Evolutionary conservation across 1,140 invertebrate genomes (phyloP), one percentile per base, ranked within the genome.

Genomic region (Drosophila auraria): DNA sequence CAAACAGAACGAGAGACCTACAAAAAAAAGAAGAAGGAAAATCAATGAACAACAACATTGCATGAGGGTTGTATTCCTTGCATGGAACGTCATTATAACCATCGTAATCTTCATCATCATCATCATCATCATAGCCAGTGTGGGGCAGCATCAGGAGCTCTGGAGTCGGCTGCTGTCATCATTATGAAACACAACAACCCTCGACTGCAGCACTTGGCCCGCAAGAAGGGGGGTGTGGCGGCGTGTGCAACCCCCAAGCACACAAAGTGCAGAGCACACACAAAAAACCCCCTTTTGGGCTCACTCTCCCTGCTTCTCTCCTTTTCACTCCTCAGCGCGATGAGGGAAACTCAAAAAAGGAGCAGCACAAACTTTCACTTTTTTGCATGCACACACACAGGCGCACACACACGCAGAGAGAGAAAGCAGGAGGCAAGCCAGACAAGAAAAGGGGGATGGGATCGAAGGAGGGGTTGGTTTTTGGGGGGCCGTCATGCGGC

Each of bases 151-250:
- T 82, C 83, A 87, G 82, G 75, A 87, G 64, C 63, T 25, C 69
- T 59, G 40, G 77, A 74, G 75, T 57, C 23, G 54, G 54, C 54
- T 57, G 54, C 76, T 81, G 78, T 87, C 84, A 87, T 89, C 84
- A 89, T 87, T 83, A 89, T 82, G 81, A 89, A 78, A 80, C 64
- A 79, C 78, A 89, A 84, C 86, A 90, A 89, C 86, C 86, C 84
- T 87, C 84, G 56, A 54, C 80, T 90, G 82, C 86, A 87, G 76
- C 62, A 75, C 60, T 73, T 73, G 69, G 68, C 56, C 68, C 38
- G 57, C 40, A 47, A 36, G 12, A 33, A 51, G 68, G 71, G 69
- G 68, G 69, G 64, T 47, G 62, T 14, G 7, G 33, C 2, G 50
- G 65, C 47, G 40, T 42, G 62, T 51, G 42, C 71, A 68, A 45